These are phyloP conservation scores for Oasisia sp. DNA, from an alignment of 2,888 invertebrate species.

Conservation along the genomic window DNA sequence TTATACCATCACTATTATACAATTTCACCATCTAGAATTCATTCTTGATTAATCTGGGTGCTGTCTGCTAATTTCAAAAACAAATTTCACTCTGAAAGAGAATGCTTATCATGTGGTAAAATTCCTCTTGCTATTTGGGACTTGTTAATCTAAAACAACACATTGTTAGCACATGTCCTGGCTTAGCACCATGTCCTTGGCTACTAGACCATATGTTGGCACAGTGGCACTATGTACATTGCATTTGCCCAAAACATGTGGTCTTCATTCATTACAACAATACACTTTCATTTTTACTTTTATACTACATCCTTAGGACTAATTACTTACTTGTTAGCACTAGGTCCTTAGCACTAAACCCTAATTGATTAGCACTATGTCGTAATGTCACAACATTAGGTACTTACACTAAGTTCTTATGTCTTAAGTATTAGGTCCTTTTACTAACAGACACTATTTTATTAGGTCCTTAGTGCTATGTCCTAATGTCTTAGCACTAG, in stretches of 20 bases:
- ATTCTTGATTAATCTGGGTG: too few relatives aligned
- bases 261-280: neutral
- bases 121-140: too few relatives aligned
- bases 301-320: neutral
- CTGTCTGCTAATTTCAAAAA: too few relatives aligned
- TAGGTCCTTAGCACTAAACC: neutral
- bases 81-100: too few relatives aligned
- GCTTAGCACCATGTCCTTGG: too few relatives aligned
- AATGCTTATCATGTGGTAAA: too few relatives aligned
- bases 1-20: too few relatives aligned
- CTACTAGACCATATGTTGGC: too few relatives aligned
- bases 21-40: too few relatives aligned
- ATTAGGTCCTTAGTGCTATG: neutral
- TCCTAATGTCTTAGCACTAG: neutral
- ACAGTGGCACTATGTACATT: neutral
- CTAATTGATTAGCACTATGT: neutral
- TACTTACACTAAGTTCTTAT: neutral
- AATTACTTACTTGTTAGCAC: neutral
- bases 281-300: neutral
- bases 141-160: too few relatives aligned
- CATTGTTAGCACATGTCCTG: too few relatives aligned
- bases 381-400: neutral
- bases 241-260: neutral
- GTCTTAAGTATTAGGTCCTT: neutral
- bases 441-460: neutral